Percentiles rank a stretch among this genome's conserved stretches.
phyloP scores from a whole-genome alignment of 2,113 vertebrate species.

The Platichthys flesus region DNA sequence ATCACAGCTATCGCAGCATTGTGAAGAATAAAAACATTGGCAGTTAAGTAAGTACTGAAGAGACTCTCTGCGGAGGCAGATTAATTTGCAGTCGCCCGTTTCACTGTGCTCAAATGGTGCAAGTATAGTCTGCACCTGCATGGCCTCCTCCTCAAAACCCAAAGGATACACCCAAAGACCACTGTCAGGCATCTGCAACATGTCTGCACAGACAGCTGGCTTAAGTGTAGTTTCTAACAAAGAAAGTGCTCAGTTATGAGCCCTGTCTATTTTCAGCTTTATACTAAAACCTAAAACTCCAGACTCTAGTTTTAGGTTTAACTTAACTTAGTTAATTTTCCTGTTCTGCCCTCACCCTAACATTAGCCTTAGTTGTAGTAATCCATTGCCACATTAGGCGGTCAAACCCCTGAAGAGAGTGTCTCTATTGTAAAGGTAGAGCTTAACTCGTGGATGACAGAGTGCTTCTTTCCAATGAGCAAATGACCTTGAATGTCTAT shows the following conservation, averaged over 20 bases:
- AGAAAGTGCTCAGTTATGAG: constrained; percentile 39
- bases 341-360: constrained; percentile 29
- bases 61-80: constrained; percentile 11
- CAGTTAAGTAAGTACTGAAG: constrained; percentile 1
- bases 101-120: constrained; percentile 28
- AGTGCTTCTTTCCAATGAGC: constrained; percentile 36
- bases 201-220: constrained; percentile 42
- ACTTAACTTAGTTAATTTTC: constrained; percentile 20
- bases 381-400: constrained; percentile 35
- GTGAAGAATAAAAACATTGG: constrained; percentile 19
- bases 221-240: constrained; percentile 26
- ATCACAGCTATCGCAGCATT: constrained; percentile 21
- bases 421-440: constrained; percentile 31
- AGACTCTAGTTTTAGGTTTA: not conserved
- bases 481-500: constrained; percentile 75
- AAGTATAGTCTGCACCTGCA: constrained; percentile 62
- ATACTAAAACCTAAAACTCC: not conserved
- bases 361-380: constrained; percentile 30
- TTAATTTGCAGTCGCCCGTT: constrained; percentile 28
- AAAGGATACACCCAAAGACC: constrained; percentile 66
- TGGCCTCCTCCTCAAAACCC: constrained; percentile 49
- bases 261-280: constrained; percentile 26
- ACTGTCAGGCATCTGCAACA: constrained; percentile 53
- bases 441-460: constrained; percentile 32
- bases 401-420: constrained; percentile 10